Conservation (phyloP, 2,888 invertebrate genomes). For the Didymodactylos carnosus region DNA sequence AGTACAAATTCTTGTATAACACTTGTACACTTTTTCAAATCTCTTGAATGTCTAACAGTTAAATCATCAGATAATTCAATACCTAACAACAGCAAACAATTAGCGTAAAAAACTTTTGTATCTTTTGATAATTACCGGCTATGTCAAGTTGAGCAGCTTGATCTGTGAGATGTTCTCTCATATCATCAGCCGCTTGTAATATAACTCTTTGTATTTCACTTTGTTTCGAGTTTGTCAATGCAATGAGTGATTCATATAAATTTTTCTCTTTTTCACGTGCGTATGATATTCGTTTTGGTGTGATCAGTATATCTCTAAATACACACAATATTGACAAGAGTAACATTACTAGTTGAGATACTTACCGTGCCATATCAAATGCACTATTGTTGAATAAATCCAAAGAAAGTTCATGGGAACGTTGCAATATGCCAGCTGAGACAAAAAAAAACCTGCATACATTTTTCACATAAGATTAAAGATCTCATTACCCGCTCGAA, state of each 20-base stretch:
- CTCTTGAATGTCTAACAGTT: constrained; percentile 8
- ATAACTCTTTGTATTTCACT: constrained; percentile 56
- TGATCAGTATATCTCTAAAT: constrained; percentile 51
- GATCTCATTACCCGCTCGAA: not conserved
- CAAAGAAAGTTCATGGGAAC: not conserved
- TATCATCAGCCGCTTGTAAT: constrained; percentile 49
- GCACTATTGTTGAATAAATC: not conserved
- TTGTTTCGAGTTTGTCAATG: constrained; percentile 53
- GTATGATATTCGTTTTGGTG: constrained; percentile 59
- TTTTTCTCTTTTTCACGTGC: constrained; percentile 59
- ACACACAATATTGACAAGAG: not conserved
- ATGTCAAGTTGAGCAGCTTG: constrained; percentile 38
- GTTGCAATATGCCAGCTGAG: not conserved
- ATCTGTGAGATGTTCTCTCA: constrained; percentile 42
- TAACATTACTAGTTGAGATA: not conserved
- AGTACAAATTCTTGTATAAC: constrained; percentile 51
- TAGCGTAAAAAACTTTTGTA: not conserved
- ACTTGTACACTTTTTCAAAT: constrained; percentile 38
- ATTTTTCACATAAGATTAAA: too few species aligned
- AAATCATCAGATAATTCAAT: not conserved
- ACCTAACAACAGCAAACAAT: not conserved
- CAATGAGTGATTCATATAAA: constrained; percentile 50
- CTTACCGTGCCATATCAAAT: not conserved
- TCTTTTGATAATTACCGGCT: constrained; percentile 26
- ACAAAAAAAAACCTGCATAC: not conserved